phyloP scores from a whole-genome alignment of 1,140 invertebrate genomes.

The Caenorhabditis briggsae region DNA sequence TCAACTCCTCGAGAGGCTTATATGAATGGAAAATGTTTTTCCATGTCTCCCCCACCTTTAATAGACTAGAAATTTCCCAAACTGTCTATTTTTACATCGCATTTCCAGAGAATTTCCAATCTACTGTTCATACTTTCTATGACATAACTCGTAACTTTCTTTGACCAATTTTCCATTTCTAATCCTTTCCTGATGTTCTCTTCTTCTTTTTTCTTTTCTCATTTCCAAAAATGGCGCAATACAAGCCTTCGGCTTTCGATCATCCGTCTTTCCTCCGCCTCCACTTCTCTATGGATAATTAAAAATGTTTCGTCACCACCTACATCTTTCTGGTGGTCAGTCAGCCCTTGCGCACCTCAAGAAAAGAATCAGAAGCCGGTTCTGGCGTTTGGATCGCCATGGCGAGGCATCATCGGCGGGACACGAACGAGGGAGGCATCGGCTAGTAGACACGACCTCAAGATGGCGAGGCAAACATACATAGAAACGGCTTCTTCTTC shows the following conservation, averaged over 20 bases:
- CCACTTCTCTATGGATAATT: not conserved
- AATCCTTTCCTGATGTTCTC: conserved; percentile 43
- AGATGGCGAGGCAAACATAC: conserved; percentile 43
- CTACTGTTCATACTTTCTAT: not conserved
- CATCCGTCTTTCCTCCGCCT: not conserved
- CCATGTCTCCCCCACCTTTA: too few relatives aligned
- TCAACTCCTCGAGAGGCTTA: too few relatives aligned
- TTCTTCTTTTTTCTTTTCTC: not conserved
- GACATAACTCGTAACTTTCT: too few relatives aligned
- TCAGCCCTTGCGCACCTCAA: conserved; percentile 23
- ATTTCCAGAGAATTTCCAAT: not conserved
- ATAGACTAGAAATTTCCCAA: too few relatives aligned
- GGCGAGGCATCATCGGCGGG: not conserved
- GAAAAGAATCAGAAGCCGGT: conserved; percentile 29
- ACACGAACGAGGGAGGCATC: conserved; percentile 35
- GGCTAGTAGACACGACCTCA: conserved; percentile 2
- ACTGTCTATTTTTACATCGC: too few relatives aligned
- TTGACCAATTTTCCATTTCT: not conserved
- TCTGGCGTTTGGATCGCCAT: not conserved
- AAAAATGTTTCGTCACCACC: conserved; percentile 42
- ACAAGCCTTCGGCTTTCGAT: conserved; percentile 36
- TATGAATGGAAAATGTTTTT: too few relatives aligned
- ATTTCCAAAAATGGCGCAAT: conserved; percentile 33
- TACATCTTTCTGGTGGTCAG: not conserved
- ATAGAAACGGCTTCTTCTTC: not conserved